Evolutionary conservation across 2,797 vertebrate species (phyloP), one percentile per base, ranked within the genome.

Genomic region (Decapterus maruadsi): DNA sequence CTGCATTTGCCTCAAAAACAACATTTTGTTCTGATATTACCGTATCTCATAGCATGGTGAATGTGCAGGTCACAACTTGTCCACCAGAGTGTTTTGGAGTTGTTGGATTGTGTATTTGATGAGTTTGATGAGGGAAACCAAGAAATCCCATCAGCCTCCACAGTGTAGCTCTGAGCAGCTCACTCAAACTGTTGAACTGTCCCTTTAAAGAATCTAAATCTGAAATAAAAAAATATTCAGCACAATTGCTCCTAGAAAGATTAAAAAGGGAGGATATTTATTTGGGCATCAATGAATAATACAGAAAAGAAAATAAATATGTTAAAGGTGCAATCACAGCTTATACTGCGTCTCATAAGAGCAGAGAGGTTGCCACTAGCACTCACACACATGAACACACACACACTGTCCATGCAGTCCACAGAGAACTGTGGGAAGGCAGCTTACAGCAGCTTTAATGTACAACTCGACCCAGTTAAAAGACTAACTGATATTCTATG

Each of bases 391-490:
- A 42, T 12, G 12, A 6, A 76, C 20, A 54, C 26, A 55, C 20
- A 60, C 14, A 8, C 2, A 20, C 36, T 8, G 46, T 48, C 4
- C 42, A 43, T 14, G 13, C 13, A 43, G 12, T 4, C 45, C 17
- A 48, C n/a, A 10, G 46, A 38, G 11, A 10, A 16, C 22, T 36
- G 14, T 22, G 46, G 38, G 76, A 65, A 53, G 26, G 51, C 70
- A 80, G 61, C 75, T 73, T 51, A 74, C 45, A 64, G 36, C 83
- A 82, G 68, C 46, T 72, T 72, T 72, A 79, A 77, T 80, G 77
- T 82, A 76, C 71, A 77, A 79, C 84, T 79, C 90, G 90, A 90
- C 91, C 91, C 74, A 87, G 76, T 94, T 93, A 80, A 81, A 74
- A 82, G 71, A 72, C 80, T 89, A 86, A 92, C 86, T 83, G 84